These are phyloP conservation scores for Agrotis segetum DNA, from an alignment of 2,888 invertebrate genomes.

Conservation along the genomic window DNA sequence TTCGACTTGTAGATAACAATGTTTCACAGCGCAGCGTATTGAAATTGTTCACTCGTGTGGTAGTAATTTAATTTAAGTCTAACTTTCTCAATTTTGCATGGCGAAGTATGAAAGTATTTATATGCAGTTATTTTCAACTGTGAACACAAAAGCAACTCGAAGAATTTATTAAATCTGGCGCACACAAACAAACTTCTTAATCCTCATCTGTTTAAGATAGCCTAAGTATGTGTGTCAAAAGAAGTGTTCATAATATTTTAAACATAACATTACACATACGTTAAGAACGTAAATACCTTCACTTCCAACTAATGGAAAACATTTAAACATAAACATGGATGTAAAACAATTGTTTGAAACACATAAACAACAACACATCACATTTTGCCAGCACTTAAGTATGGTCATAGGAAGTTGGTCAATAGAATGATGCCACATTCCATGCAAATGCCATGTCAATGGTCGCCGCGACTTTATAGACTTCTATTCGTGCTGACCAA, in stretches of 20 bases:
- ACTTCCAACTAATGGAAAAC: constrained; percentile 22
- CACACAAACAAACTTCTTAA: no score
- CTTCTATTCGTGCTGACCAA: constrained; percentile 66
- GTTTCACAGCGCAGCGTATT: constrained; percentile 33
- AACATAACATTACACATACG: not conserved
- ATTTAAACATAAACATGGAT: constrained; percentile 25
- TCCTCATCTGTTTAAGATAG: no score
- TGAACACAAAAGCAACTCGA: not conserved
- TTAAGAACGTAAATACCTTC: constrained; percentile 7
- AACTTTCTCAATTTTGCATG: not conserved
- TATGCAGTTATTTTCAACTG: not conserved
- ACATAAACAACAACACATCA: constrained; percentile 52
- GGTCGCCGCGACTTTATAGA: constrained; percentile 73
- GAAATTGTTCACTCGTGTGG: constrained; percentile 14
- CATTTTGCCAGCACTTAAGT: constrained; percentile 42
- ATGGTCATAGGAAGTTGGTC: constrained; percentile 63
- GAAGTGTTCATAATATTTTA: not conserved
- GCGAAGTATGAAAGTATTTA: no score
- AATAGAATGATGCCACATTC: constrained; percentile 72
- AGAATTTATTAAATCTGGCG: no score
- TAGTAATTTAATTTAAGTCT: constrained; percentile 1
- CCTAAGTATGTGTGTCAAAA: not conserved
- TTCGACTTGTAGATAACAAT: constrained; percentile 52
- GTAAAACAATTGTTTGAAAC: constrained; percentile 47
- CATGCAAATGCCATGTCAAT: constrained; percentile 74